Conservation (phyloP, 2,888 invertebrate species). For the Notodromas monacha region DNA sequence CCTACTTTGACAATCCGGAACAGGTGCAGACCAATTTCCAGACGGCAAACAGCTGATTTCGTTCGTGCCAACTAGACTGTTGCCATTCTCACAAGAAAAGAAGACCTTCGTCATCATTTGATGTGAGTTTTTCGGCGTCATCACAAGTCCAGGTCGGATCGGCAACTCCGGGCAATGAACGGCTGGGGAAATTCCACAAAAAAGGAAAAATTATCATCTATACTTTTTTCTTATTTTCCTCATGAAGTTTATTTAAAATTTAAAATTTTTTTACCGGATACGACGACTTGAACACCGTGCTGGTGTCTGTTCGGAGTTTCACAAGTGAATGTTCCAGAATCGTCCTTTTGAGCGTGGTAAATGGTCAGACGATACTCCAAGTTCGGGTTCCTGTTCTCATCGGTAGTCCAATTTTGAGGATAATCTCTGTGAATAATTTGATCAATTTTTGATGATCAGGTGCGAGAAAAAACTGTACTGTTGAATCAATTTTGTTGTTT, state of each 20-base stretch:
- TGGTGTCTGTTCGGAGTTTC: conserved; percentile 44
- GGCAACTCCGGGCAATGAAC: conserved; percentile 46
- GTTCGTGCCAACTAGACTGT: conserved; percentile 38
- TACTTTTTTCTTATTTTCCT: too few relatives aligned
- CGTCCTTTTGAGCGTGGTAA: conserved; percentile 41
- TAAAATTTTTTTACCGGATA: conserved; percentile 40
- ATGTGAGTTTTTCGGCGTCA: conserved; percentile 33
- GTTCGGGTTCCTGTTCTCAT: conserved; percentile 38
- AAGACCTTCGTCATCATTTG: conserved; percentile 36
- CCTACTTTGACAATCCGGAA: conserved; percentile 31
- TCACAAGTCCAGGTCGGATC: conserved; percentile 33
- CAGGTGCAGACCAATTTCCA: conserved; percentile 49
- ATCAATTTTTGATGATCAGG: too few relatives aligned
- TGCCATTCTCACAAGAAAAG: conserved; percentile 44
- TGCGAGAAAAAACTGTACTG: too few relatives aligned
- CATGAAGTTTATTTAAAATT: too few relatives aligned
- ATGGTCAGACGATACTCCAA: conserved; percentile 49
- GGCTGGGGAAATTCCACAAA: too few relatives aligned
- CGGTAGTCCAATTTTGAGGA: conserved; percentile 48
- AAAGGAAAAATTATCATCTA: background rate
- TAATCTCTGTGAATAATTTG: conserved; percentile 23
- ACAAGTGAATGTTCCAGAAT: conserved; percentile 51
- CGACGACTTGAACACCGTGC: conserved; percentile 43
- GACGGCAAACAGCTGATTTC: conserved; percentile 41
- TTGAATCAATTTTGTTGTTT: too few relatives aligned